Evolutionary conservation across 37 sponge, comb jelly and placozoan genomes (phyloP).

Genomic region (Amphimedon queenslandica): DNA sequence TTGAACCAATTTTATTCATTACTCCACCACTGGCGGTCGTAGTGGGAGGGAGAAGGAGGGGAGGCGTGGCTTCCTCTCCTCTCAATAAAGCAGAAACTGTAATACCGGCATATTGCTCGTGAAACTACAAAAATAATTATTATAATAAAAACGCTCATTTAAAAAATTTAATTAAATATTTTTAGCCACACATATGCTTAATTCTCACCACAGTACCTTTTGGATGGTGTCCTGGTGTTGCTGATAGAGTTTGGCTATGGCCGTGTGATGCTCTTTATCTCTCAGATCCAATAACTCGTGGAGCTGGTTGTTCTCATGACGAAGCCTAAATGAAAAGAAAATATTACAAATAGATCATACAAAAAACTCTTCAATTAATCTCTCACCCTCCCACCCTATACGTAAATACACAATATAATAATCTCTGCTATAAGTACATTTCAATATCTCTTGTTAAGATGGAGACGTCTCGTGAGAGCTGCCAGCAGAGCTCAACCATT

Average conservation of each 20-base stretch:
- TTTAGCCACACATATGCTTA: no score
- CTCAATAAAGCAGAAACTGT: slow-evolving; percentile 4
- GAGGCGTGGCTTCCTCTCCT: not conserved
- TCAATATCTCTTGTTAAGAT: slow-evolving; percentile 35
- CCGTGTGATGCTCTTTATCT: slow-evolving; percentile 39
- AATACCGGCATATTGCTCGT: not conserved
- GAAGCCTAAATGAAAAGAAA: slow-evolving; percentile 26
- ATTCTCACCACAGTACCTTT: slow-evolving; percentile 10
- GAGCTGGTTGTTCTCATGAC: slow-evolving; percentile 39
- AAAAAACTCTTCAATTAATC: not conserved
- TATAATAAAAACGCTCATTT: no score
- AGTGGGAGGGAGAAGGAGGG: not conserved
- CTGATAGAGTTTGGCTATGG: slow-evolving; percentile 32
- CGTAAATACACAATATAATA: not conserved
- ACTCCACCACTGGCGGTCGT: not conserved
- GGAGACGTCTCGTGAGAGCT: slow-evolving; percentile 49
- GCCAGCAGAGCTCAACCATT: slow-evolving; percentile 57
- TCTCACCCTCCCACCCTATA: not conserved
- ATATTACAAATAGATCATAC: not conserved
- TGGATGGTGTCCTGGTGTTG: slow-evolving; percentile 32
- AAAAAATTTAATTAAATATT: no score
- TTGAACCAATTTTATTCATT: not conserved
- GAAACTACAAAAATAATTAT: not conserved
- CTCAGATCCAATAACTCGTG: slow-evolving; percentile 11
- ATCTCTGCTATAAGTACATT: slow-evolving; percentile 15